A percentile compares a stretch with the other conserved stretches of the same genome.
These are phyloP conservation scores for Chanos chanos DNA, from an alignment of 2,797 vertebrate species.

Conservation along the genomic window DNA sequence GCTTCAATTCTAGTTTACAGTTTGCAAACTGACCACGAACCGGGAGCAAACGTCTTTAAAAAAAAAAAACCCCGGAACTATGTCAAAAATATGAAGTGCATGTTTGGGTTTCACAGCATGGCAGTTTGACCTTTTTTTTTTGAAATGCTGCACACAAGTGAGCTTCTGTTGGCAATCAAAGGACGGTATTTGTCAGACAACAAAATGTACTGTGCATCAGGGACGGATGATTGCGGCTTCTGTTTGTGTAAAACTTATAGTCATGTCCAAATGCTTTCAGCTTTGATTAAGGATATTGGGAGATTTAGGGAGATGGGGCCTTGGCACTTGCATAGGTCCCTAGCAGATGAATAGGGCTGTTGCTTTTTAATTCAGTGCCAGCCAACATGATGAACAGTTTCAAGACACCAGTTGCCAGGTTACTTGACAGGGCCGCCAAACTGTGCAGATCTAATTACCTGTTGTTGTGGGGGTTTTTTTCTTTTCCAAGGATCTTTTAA, in stretches of 20 bases:
- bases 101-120: too few species aligned
- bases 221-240: slow-evolving; percentile 35
- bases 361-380: slow-evolving; percentile 46
- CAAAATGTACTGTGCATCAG: slow-evolving; percentile 21
- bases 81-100: too few species aligned
- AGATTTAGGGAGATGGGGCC: slow-evolving; percentile 37
- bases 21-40: too few species aligned
- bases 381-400: slow-evolving; percentile 62
- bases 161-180: slow-evolving; percentile 9
- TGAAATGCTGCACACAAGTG: slow-evolving; percentile 15
- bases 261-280: slow-evolving; percentile 44
- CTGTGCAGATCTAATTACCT: slow-evolving; percentile 40
- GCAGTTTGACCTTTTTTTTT: too few species aligned
- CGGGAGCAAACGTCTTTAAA: too few species aligned
- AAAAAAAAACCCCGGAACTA: too few species aligned
- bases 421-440: slow-evolving; percentile 55
- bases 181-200: slow-evolving; percentile 32
- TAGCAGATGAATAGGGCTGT: slow-evolving; percentile 31
- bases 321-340: slow-evolving; percentile 31
- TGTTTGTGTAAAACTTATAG: slow-evolving; percentile 41
- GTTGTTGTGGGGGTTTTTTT: slow-evolving; percentile 17
- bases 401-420: slow-evolving; percentile 63
- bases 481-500: slow-evolving; percentile 50
- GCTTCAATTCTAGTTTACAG: too few species aligned
- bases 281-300: slow-evolving; percentile 47